Evolutionary conservation across 2,113 vertebrate species (phyloP), one percentile per base, ranked within the genome.

Genomic region (Vidua chalybeata): DNA sequence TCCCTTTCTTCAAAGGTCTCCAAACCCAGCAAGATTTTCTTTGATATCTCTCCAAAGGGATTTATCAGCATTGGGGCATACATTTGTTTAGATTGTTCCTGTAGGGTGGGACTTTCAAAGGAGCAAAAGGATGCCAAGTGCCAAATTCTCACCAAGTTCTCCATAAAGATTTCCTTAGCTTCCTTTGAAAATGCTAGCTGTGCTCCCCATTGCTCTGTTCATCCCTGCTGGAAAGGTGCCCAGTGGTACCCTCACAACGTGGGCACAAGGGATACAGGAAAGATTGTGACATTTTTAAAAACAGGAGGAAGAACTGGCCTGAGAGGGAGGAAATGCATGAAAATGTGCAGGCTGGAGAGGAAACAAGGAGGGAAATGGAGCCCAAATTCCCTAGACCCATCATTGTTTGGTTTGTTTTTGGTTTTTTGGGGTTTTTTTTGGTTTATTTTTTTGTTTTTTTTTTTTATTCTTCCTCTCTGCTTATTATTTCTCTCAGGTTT

Each of bases 1-100:
- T 94, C 88, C 83, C 76, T 90, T 92, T 96, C 94, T 96, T 96
- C 94, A 96, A 94, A 97, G 85, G 86, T 94, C 92, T 96, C 90
- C 64, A 92, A 94, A 86, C 48, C 52, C 86, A 68, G 68, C 19
- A 79, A 87, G 58, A 30, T 93, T 93, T 89, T 52, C 80, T 95
- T 96, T 94, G 86, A 96, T 97, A 89, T 59, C 69, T 92, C 83
- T 93, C 96, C 93, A 93, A 66, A 75, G 1, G 54, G 80, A 96
- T 96, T 95, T 96, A 94, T 93, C 96, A 92, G 94, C 37, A 46
- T 87, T 61, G 66, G 83, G 73, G 83, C 85, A 94, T 95, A 97
- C 69, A 94, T 95, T 95, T 96, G 66, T 92, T 95, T 95, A 95
- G 91, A 69, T 95, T 89, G 61, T 91, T 96, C 94, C 87, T 91